These are phyloP conservation scores for Clinocottus analis DNA, from an alignment of 2,113 vertebrate species.

Conservation along the genomic window DNA sequence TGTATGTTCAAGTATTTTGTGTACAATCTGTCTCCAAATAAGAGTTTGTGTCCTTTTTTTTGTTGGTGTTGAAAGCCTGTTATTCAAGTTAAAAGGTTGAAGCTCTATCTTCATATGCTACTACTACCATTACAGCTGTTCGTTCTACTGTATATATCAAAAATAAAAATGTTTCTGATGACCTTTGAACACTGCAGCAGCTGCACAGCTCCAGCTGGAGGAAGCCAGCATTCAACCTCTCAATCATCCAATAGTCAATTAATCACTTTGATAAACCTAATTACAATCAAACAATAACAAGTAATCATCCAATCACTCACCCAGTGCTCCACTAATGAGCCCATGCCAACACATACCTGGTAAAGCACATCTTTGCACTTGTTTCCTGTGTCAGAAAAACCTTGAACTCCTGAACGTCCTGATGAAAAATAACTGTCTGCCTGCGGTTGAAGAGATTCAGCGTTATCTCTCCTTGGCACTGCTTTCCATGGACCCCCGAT, in stretches of 20 bases:
- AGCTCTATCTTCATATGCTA: background rate
- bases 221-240: conserved; percentile 28
- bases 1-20: background rate
- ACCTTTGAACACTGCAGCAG: conserved; percentile 49
- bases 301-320: conserved; percentile 67
- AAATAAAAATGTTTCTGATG: background rate
- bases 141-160: background rate
- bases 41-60: background rate
- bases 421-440: conserved; percentile 52
- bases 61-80: conserved; percentile 4
- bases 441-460: conserved; percentile 53
- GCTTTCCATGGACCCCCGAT: conserved; percentile 33
- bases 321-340: conserved; percentile 66
- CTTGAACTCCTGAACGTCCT: conserved; percentile 48
- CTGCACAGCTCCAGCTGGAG: conserved; percentile 50
- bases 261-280: conserved; percentile 67
- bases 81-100: conserved; percentile 9
- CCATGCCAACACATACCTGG: conserved; percentile 16
- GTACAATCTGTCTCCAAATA: conserved; percentile 2
- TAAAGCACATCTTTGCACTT: conserved; percentile 38
- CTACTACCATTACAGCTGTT: background rate
- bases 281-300: conserved; percentile 70
- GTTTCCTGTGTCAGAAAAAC: conserved; percentile 51
- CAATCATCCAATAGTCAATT: conserved; percentile 46
- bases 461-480: conserved; percentile 60